phyloP scores from a whole-genome alignment of 37 sponge, comb jelly and placozoan species.

The Aplysina aerophoba region DNA sequence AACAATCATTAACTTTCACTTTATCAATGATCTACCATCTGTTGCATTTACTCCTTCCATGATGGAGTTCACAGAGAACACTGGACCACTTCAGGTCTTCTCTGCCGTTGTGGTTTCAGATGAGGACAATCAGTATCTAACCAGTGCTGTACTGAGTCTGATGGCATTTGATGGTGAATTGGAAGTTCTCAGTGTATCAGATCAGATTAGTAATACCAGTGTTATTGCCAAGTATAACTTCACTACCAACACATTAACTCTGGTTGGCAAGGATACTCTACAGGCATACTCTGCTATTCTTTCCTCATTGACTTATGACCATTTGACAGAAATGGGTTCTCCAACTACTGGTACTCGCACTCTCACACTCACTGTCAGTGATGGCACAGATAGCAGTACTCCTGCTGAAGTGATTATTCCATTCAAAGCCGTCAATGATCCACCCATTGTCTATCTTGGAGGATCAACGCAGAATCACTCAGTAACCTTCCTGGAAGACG shows the following conservation, averaged over 20 bases:
- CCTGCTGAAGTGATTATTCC: constrained; percentile 21
- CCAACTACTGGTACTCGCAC: constrained; percentile 49
- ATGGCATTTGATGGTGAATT: constrained; percentile 41
- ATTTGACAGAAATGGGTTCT: constrained; percentile 4
- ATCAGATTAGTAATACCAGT: constrained; percentile 28
- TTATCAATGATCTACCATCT: constrained; percentile 61
- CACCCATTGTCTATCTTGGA: constrained; percentile 57
- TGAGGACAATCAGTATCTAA: constrained; percentile 53
- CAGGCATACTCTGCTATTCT: constrained; percentile 45
- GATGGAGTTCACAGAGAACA: constrained; percentile 51
- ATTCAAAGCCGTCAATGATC: constrained; percentile 64
- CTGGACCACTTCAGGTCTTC: constrained; percentile 35
- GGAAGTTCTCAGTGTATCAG: constrained; percentile 47
- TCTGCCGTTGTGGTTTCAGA: constrained; percentile 31
- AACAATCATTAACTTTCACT: constrained; percentile 18
- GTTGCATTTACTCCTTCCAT: background rate
- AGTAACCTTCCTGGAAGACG: constrained; percentile 58
- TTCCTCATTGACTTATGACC: constrained; percentile 45
- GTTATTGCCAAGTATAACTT: constrained; percentile 1
- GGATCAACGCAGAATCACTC: background rate
- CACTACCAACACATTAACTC: background rate
- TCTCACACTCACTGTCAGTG: constrained; percentile 49
- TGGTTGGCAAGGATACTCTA: constrained; percentile 53
- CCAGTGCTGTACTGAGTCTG: constrained; percentile 41
- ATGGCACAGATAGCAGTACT: constrained; percentile 39